Evolutionary conservation across 2,888 invertebrate genomes (phyloP), one percentile per base, ranked within the genome.

Genomic region (Abscondita cerata): DNA sequence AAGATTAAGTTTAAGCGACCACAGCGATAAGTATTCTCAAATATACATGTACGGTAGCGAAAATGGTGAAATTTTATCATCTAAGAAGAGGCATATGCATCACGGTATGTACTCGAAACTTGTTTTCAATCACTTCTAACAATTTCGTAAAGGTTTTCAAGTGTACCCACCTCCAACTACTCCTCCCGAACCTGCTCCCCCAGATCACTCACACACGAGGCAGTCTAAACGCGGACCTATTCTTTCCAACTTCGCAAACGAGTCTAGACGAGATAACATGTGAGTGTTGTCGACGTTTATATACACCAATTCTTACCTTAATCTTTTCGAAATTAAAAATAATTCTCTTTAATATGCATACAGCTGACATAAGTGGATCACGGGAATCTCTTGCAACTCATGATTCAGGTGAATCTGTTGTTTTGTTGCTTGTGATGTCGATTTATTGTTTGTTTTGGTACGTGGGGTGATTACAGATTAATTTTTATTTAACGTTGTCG

Each of bases 151-250:
- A 89, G 91, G 90, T 76, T 91, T 92, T 80, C 90, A 91, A 81
- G 92, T 91, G 65, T 92, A 91, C 80, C 92, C 92, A 68, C 91
- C 90, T 63, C 91, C 92, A 54, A 91, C 90, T 73, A 92, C 92
- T 66, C 92, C 92, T 50, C 92, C 92, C 36, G 92, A 92, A 80
- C 92, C 92, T 47, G 92, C 92, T 60, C 92, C 92, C 51, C 92
- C 92, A 59, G 92, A 92, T 79, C 89, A 90, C 78, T 68, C 78
- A 44, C 77, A 77, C 54, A 73, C 77, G n/a, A 78, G 84, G 72
- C 82, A 83, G 75, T 82, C 83, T 68, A 84, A 82, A 68, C 78
- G 81, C 55, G 80, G 78, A 60, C 73, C 79, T 12, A 74, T 82
- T 67, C 77, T 84, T 70, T 83, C n/a, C 84, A 67, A 82, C 83